Percentiles rank a stretch among this genome's conserved stretches.
Evolutionary conservation across 92 coral and sea anemone species (phyloP).

Genomic region (Siderastrea radians): DNA sequence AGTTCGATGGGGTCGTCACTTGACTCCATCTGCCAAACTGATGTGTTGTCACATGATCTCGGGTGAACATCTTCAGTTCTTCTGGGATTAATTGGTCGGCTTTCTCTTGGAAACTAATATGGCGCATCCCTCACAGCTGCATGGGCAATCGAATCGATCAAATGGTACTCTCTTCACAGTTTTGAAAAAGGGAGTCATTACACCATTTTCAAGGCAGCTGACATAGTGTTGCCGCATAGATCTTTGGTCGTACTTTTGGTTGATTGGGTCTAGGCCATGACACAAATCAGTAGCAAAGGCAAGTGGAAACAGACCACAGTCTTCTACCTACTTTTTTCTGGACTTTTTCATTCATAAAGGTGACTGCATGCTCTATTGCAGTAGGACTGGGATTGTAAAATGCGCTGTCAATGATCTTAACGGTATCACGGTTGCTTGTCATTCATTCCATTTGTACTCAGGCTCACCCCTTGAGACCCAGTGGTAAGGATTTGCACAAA

Average conservation of each 20-base stretch:
- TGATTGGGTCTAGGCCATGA: no score
- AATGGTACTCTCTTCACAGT: slow-evolving; percentile 51
- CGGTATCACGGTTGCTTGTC: slow-evolving; percentile 13
- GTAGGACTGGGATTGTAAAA: slow-evolving; percentile 19
- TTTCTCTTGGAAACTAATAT: no score
- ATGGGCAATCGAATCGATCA: not conserved
- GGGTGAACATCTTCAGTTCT: no score
- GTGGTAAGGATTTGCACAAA: slow-evolving; percentile 29
- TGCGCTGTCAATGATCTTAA: slow-evolving; percentile 48
- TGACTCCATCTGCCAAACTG: no score
- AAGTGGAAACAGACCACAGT: slow-evolving; percentile 38
- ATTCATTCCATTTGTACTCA: not conserved
- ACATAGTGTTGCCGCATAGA: slow-evolving; percentile 41
- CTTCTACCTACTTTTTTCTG: slow-evolving; percentile 1
- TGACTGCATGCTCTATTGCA: slow-evolving; percentile 14
- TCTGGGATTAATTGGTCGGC: no score
- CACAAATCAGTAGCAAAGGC: slow-evolving; percentile 9
- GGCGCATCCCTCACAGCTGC: no score
- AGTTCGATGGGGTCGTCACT: no score
- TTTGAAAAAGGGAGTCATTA: slow-evolving; percentile 55
- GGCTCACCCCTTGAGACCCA: slow-evolving; percentile 61
- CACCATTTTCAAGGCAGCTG: not conserved
- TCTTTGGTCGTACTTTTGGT: slow-evolving; percentile 42
- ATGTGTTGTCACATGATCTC: no score
- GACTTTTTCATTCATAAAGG: not conserved